A percentile compares a stretch with the other conserved stretches of the same genome.
Conservation (phyloP, 2,113 vertebrate genomes). For the Psilopsiagon aurifrons region DNA sequence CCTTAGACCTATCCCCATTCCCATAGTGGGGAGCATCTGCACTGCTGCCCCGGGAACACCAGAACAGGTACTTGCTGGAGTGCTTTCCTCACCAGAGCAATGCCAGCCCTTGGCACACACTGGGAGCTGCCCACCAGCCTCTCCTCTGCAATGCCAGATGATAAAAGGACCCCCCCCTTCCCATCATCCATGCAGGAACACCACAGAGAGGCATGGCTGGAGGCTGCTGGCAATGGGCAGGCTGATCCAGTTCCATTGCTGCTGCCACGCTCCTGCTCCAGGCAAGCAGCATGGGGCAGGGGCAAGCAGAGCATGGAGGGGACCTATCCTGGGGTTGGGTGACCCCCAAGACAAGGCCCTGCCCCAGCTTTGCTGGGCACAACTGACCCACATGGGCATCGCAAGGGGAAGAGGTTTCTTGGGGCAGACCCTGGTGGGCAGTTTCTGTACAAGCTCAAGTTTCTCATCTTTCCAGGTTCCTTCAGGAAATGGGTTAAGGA, state of each 20-base stretch:
- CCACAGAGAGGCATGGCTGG: background rate
- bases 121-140: background rate
- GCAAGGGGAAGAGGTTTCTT: background rate
- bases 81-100: background rate
- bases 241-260: background rate
- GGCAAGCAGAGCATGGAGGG: too few species aligned
- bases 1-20: rapidly evolving
- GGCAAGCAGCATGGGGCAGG: background rate
- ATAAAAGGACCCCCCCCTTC: too few species aligned
- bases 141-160: background rate
- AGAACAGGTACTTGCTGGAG: background rate
- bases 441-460: background rate
- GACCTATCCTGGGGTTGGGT: background rate
- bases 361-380: rapidly evolving
- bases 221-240: background rate
- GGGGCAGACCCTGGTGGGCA: background rate
- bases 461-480: background rate
- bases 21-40: too few species aligned
- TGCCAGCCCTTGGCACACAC: background rate
- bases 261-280: background rate
- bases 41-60: rapidly evolving
- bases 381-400: rapidly evolving
- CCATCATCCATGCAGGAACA: background rate
- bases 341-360: background rate
- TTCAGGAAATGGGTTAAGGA: background rate